These are phyloP conservation scores for Lerista edwardsae DNA, from an alignment of 2,797 vertebrate genomes.

Conservation along the genomic window DNA sequence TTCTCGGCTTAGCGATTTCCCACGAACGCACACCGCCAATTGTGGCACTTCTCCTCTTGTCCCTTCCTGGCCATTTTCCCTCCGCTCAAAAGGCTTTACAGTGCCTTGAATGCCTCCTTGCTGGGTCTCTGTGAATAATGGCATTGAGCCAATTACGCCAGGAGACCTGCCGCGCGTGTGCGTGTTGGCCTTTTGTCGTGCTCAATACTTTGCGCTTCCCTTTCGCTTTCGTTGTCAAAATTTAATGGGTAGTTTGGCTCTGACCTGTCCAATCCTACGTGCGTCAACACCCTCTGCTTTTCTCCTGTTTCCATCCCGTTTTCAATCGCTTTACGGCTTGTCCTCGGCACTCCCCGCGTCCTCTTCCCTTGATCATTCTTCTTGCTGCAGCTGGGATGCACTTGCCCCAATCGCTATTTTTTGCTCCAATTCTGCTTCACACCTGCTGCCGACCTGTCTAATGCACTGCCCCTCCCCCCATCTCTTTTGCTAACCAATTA, in stretches of 20 bases:
- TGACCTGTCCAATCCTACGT: neutral
- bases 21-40: slow-evolving; percentile 49
- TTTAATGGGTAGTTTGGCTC: slow-evolving; percentile 18
- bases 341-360: neutral
- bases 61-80: slow-evolving; percentile 25
- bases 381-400: neutral
- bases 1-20: slow-evolving; percentile 53
- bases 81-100: slow-evolving; percentile 48
- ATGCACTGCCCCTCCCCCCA: slow-evolving; percentile 7
- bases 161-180: slow-evolving; percentile 41
- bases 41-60: slow-evolving; percentile 41
- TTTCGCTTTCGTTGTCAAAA: neutral
- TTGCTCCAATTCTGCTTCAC: slow-evolving; percentile 42
- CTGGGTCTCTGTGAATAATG: slow-evolving; percentile 63
- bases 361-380: slow-evolving; percentile 2
- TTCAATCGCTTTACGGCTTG: slow-evolving; percentile 30
- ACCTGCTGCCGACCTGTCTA: slow-evolving; percentile 1
- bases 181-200: slow-evolving; percentile 13
- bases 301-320: slow-evolving; percentile 10
- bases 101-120: slow-evolving; percentile 60
- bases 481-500: slow-evolving; percentile 52
- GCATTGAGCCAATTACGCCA: slow-evolving; percentile 52
- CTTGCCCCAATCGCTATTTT: neutral
- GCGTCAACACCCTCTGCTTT: slow-evolving; percentile 5
- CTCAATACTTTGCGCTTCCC: slow-evolving; percentile 36